Evolutionary conservation across 2,888 invertebrate genomes (phyloP), one percentile per base, ranked within the genome.

Genomic region (Andrena marginata): DNA sequence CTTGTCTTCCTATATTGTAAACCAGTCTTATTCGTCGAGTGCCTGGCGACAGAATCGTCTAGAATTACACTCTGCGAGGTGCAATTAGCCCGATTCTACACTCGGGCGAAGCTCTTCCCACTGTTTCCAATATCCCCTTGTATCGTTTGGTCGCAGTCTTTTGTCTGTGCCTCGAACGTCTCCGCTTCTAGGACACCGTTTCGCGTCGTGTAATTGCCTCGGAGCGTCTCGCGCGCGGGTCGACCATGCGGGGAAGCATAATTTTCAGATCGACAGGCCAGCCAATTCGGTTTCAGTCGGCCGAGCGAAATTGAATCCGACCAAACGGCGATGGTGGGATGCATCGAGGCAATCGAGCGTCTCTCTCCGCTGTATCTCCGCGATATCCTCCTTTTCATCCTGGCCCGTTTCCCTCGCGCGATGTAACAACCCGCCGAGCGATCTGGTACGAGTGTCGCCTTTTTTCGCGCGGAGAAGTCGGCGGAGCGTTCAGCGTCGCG

Each of bases 281-380:
- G 68, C 68, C 80, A 79, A 79, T 81, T 81, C 68, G 68, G 59
- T 63, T 73, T 59, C 79, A 79, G 48, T 54, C 33, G 62, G 67
- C 72, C 80, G 75, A 62, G 70, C 65, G 80, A 74, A 81, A 79
- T 81, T 81, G 73, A 81, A 80, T 81, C 60, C 70, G 70, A 64
- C 56, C 74, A 49, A 54, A 56, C 67, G 54, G 60, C 74, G 70
- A 71, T 59, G 54, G 56, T 23, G 26, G 60, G 59, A 67, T 72
- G 73, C 72, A 65, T 20, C 73, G 78, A 62, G 31, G 65, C 67
- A 65, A 48, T 76, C 72, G 71, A 78, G 76, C 64, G 67, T 59
- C 73, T 79, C 49, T 51, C 49, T 62, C 60, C 20, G 51, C 20
- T 67, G n/a, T 49, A 29, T 49, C 51, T 67, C 35, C 56, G 13